These are phyloP conservation scores for Isichthys henryi DNA, from an alignment of 2,113 vertebrate genomes.

Conservation along the genomic window DNA sequence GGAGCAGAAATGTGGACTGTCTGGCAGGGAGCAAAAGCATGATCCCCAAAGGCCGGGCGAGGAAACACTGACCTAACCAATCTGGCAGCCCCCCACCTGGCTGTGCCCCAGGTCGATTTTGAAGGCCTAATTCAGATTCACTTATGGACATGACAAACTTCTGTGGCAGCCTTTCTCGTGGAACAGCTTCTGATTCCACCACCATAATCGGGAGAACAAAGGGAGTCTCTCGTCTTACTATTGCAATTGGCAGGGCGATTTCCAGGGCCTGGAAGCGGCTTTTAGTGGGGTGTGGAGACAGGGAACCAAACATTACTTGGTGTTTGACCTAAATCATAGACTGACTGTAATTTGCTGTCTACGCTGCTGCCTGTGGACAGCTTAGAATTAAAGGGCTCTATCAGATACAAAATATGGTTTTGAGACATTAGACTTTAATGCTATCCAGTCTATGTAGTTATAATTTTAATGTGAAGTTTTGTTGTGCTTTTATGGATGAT, in stretches of 20 bases:
- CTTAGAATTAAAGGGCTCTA: background rate
- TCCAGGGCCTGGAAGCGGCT: background rate
- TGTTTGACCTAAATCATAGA: background rate
- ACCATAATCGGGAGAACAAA: background rate
- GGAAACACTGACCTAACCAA: background rate
- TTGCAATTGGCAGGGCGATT: background rate
- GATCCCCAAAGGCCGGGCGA: background rate
- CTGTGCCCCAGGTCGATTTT: background rate
- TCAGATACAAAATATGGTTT: background rate
- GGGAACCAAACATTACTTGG: background rate
- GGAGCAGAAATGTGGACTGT: background rate
- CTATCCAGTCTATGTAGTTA: background rate
- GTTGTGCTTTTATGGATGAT: background rate
- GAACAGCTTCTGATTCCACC: background rate
- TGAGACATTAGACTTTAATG: background rate
- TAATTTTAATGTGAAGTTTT: background rate
- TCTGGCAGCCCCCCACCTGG: background rate
- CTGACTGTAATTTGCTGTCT: background rate
- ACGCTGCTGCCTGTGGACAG: background rate
- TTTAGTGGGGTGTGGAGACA: background rate
- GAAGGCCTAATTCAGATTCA: background rate
- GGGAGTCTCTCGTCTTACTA: background rate
- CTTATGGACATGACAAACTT: background rate
- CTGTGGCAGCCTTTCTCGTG: background rate
- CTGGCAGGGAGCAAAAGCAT: background rate